Evolutionary conservation across 2,888 invertebrate genomes (phyloP).

Genomic region (Tipula vernalis): DNA sequence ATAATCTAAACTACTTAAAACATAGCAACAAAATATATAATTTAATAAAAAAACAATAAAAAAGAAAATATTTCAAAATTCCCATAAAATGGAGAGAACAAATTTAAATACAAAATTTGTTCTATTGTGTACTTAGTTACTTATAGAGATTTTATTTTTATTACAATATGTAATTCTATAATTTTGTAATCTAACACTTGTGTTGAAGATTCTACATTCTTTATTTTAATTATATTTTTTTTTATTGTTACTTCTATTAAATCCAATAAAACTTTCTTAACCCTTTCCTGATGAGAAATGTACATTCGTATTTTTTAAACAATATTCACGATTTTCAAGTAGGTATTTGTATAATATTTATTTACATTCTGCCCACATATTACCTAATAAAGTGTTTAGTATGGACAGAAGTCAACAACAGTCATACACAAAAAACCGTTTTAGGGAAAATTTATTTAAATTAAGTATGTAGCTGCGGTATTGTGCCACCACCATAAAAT

Average conservation of each 20-base stretch:
- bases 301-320: neutral
- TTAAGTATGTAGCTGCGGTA: neutral
- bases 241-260: neutral
- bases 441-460: neutral
- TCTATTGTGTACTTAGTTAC: neutral
- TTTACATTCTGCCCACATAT: neutral
- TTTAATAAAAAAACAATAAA: neutral
- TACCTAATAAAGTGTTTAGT: neutral
- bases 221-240: neutral
- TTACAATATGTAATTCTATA: neutral
- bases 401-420: neutral
- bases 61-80: neutral
- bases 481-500: neutral
- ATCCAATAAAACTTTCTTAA: neutral
- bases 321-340: neutral
- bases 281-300: neutral
- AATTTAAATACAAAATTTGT: neutral
- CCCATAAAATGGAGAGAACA: neutral
- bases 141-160: neutral
- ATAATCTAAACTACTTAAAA: neutral
- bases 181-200: neutral
- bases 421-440: neutral
- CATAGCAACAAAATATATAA: neutral
- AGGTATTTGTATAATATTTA: neutral
- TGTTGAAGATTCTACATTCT: neutral